Evolutionary conservation across 2,113 vertebrate species (phyloP).

Genomic region (Himantopus leucocephalus): DNA sequence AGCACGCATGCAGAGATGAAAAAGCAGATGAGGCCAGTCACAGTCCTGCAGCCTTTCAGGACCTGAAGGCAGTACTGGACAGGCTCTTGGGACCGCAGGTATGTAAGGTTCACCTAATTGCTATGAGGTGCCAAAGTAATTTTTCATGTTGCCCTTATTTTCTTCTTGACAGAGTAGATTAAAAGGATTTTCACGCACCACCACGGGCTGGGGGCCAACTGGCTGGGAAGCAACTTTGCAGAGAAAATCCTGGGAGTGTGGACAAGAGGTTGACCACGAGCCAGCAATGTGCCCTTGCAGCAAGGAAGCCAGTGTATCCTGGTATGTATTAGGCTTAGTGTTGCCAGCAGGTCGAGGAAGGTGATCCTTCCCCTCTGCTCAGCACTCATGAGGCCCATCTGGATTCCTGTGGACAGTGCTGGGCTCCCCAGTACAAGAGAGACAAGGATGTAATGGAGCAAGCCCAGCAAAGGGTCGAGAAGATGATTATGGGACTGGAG

Average conservation of each 20-base stretch:
- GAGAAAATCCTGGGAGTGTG: not conserved
- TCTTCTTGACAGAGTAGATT: not conserved
- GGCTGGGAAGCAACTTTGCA: not conserved
- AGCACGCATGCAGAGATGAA: not conserved
- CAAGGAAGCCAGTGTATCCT: not conserved
- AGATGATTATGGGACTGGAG: not conserved
- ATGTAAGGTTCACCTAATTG: not conserved
- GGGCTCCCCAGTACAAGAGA: not conserved
- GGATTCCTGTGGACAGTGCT: not conserved
- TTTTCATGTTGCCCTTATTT: not conserved
- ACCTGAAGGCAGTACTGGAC: not conserved
- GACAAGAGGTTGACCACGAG: not conserved
- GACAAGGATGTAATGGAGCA: not conserved
- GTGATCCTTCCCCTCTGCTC: not conserved
- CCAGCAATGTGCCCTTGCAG: not conserved
- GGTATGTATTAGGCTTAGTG: not conserved
- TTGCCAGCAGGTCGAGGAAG: not conserved
- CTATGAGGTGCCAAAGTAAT: not conserved
- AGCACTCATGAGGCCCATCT: not conserved
- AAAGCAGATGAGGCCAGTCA: not conserved
- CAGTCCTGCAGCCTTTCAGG: not conserved
- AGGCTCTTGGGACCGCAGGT: not conserved
- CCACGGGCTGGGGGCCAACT: not conserved
- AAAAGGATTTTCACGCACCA: not conserved
- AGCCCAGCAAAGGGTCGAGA: not conserved